Conservation (phyloP, 2,113 vertebrate species). For the Willisornis vidua region DNA sequence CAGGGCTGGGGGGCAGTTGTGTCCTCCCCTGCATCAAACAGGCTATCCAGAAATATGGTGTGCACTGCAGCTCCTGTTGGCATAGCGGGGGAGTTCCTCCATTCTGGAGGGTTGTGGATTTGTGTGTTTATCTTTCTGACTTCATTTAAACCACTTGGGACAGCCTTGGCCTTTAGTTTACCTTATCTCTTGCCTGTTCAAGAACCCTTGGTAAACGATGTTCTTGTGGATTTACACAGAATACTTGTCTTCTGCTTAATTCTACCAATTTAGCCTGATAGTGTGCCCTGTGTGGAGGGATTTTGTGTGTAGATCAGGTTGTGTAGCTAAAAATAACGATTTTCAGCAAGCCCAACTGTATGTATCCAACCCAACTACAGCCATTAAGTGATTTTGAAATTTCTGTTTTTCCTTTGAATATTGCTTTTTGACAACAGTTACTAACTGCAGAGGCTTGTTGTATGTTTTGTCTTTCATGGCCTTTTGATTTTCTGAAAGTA, state of each 20-base stretch:
- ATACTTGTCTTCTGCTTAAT: neutral
- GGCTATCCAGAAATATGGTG: accelerated
- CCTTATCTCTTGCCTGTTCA: neutral
- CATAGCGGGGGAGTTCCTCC: neutral
- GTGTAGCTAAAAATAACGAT: neutral
- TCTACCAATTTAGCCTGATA: neutral
- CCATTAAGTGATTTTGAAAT: no score
- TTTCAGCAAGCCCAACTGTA: neutral
- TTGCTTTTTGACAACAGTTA: neutral
- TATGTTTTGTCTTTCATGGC: neutral
- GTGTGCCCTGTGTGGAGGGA: accelerated
- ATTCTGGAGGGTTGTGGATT: neutral
- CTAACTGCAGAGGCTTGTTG: neutral
- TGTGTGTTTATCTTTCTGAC: neutral
- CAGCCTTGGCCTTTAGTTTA: neutral
- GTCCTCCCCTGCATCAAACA: neutral
- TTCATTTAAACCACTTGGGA: neutral
- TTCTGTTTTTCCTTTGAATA: neutral
- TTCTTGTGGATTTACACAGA: neutral
- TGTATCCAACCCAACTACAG: neutral
- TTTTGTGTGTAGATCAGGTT: neutral
- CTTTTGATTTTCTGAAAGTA: neutral
- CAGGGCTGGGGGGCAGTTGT: neutral
- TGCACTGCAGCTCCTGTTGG: accelerated
- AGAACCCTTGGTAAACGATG: neutral